Base-by-base conservation (phyloP, 2,113 vertebrate species). In the Phylloscopus whistleri region DNA sequence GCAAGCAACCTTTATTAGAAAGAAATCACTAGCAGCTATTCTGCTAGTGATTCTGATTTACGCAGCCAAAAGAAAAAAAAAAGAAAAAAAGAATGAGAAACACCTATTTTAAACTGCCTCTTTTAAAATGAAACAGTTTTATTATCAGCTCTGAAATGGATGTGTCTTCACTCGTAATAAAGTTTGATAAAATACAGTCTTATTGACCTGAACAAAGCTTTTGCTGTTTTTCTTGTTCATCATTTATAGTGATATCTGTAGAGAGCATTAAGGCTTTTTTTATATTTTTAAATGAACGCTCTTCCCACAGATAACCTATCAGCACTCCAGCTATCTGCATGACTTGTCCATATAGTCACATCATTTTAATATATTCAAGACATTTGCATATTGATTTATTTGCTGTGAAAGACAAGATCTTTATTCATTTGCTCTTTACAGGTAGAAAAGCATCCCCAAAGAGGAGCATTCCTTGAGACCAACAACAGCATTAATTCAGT, bases 341-440 rank as follows among this genome's bases (percentile, higher is more conserved):
- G 44, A 30, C 73, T 95, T 95, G 43, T 69, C 69, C 56, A 44
- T 62, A 55, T 5, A 86, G 55, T 39, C 67, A 76, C n/a, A 46
- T 74, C 66, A 86, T 89, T 96, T 94, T 83, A 92, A 77, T 7
- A 52, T 75, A 90, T 78, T 92, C 56, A 56, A 39, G 18, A 20
- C 27, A 72, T 93, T 91, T 93, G 76, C 85, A 92, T 95, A 87
- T 72, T 92, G 51, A 89, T 33, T 92, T 94, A 89, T 90, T 90
- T 89, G 9, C 55, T 75, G 8, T 59, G 58, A 92, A 93, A 92
- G 56, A 49, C 35, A 41, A 43, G 22, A 44, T 51, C 43, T 77
- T 70, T 51, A 49, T 77, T 84, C 64, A 70, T 63, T 56, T 63
- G 23, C 48, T 51, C 37, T 79, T 72, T 94, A 17, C 37, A 63